A percentile compares a stretch with the other conserved stretches of the same genome.
phyloP scores from a whole-genome alignment of 2,113 vertebrate species.

The Lagopus leucura region DNA sequence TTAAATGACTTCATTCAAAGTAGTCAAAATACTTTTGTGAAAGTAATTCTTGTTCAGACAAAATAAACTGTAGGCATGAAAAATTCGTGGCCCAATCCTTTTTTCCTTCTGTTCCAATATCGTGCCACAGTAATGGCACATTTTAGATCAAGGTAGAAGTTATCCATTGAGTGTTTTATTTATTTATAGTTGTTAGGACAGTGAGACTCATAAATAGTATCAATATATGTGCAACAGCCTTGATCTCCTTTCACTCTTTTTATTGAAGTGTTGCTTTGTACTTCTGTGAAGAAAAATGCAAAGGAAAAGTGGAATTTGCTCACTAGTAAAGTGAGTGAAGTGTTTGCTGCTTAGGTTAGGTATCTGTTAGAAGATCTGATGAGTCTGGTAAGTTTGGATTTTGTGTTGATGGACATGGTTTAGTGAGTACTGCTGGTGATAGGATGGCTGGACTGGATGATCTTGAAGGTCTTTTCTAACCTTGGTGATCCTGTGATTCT shows the following conservation, averaged over 20 bases:
- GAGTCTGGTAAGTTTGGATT: neutral
- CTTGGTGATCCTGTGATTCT: too few relatives aligned
- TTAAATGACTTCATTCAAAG: neutral
- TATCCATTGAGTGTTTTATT: neutral
- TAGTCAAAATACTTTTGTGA: neutral
- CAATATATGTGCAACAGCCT: fast-evolving
- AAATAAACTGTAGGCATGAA: neutral
- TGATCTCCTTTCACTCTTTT: neutral
- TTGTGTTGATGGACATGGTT: too few relatives aligned
- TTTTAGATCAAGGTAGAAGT: neutral
- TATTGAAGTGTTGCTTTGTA: neutral
- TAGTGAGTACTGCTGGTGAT: too few relatives aligned
- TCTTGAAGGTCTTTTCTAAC: too few relatives aligned
- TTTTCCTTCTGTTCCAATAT: neutral
- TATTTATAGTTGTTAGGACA: neutral
- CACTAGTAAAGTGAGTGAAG: neutral
- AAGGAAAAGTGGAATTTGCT: neutral
- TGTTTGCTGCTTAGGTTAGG: neutral
- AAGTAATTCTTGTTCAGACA: neutral
- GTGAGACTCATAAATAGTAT: fast-evolving
- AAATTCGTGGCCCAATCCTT: neutral
- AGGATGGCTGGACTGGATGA: too few relatives aligned
- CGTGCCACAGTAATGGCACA: neutral
- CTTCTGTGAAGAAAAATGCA: neutral
- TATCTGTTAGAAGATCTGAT: neutral